Evolutionary conservation across 2,888 invertebrate genomes (phyloP).

Genomic region (Scelioninae gen. 1): DNA sequence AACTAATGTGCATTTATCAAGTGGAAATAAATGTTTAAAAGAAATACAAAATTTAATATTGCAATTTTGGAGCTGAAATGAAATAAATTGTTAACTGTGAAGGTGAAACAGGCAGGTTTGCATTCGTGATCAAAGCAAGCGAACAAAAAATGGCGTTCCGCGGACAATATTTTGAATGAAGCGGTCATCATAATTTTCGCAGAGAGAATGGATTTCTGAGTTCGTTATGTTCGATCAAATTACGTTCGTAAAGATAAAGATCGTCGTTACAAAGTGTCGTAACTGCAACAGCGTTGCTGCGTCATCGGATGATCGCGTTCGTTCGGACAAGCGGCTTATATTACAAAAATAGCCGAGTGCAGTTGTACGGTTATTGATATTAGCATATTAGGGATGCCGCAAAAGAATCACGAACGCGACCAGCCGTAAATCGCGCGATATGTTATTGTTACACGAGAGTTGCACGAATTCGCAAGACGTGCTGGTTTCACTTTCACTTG

Average conservation of each 20-base stretch:
- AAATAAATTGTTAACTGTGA: slow-evolving; percentile 4
- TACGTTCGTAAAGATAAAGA: slow-evolving; percentile 62
- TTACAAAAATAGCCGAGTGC: slow-evolving; percentile 42
- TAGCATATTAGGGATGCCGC: slow-evolving; percentile 61
- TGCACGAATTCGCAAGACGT: slow-evolving; percentile 49
- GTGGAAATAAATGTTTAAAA: too few relatives aligned
- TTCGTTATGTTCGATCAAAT: slow-evolving; percentile 52
- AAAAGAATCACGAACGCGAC: slow-evolving; percentile 46
- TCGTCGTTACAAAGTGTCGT: slow-evolving; percentile 63
- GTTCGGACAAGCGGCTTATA: slow-evolving; percentile 50
- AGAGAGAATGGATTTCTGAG: slow-evolving; percentile 38
- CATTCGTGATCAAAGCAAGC: slow-evolving; percentile 17
- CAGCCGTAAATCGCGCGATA: slow-evolving; percentile 58
- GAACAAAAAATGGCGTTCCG: slow-evolving; percentile 28
- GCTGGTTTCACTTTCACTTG: slow-evolving; percentile 62
- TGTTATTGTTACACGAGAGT: slow-evolving; percentile 64
- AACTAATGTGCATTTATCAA: too few relatives aligned
- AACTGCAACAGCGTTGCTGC: slow-evolving; percentile 54
- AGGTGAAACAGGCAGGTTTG: neutral
- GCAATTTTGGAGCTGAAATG: neutral
- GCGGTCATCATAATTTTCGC: slow-evolving; percentile 54
- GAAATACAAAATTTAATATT: neutral
- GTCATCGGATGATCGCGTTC: slow-evolving; percentile 57
- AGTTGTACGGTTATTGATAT: slow-evolving; percentile 54
- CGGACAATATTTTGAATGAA: slow-evolving; percentile 46